Conservation (phyloP, 2,113 vertebrate genomes). For the Hypomesus transpacificus region DNA sequence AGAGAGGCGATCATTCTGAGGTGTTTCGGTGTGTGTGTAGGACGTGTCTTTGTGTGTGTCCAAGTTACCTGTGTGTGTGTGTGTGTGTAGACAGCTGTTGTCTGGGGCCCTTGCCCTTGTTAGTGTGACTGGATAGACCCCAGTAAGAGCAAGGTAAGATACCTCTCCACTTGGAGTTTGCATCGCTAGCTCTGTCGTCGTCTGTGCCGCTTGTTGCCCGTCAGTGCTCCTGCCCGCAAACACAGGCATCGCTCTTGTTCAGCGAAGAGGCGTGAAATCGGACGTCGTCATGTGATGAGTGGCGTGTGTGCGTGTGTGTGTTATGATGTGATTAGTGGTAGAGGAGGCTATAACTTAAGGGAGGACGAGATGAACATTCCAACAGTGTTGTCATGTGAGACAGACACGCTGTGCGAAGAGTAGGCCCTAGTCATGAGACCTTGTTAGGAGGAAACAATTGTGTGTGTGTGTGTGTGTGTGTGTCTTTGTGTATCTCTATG, state of each 20-base stretch:
- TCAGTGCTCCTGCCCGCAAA: background rate
- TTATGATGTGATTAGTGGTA: slow-evolving; percentile 1
- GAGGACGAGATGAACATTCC: slow-evolving; percentile 16
- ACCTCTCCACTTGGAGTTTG: background rate
- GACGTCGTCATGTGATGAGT: background rate
- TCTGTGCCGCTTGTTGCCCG: background rate
- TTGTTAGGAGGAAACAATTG: slow-evolving; percentile 31
- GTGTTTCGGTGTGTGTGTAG: background rate
- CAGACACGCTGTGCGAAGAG: background rate
- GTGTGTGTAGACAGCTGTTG: background rate
- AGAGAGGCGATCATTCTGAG: no score
- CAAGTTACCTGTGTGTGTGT: slow-evolving; percentile 4
- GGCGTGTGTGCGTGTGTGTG: background rate
- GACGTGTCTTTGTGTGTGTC: background rate
- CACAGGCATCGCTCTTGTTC: background rate
- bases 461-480: background rate
- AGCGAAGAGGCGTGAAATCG: background rate
- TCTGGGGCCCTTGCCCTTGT: background rate
- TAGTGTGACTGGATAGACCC: slow-evolving; percentile 9
- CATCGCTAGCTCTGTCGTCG: background rate
- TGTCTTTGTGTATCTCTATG: slow-evolving; percentile 19
- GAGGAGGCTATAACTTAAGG: background rate
- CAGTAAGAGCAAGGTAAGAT: background rate
- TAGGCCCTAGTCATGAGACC: slow-evolving; percentile 49
- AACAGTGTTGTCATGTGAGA: slow-evolving; percentile 51